A percentile compares a stretch with the other conserved stretches of the same genome.
phyloP scores from a whole-genome alignment of 2,113 vertebrate species.

The Paramormyrops kingsleyae region DNA sequence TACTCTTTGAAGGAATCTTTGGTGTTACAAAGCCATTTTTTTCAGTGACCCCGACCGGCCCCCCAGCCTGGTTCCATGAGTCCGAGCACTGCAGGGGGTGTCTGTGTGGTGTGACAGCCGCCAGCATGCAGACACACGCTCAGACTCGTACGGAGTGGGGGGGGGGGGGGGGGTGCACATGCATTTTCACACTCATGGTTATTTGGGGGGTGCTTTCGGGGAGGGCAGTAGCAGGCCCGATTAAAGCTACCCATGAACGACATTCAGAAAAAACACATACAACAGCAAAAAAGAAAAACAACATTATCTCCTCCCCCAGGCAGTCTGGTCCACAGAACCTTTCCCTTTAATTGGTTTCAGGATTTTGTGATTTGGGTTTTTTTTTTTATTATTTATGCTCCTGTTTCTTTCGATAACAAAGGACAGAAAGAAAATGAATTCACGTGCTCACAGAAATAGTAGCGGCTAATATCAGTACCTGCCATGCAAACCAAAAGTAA shows the following conservation, averaged over 20 bases:
- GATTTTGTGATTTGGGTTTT: conserved; percentile 38
- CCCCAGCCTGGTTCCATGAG: background rate
- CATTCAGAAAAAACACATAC: background rate
- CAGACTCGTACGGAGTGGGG: background rate
- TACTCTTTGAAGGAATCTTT: background rate
- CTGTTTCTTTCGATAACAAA: conserved; percentile 39
- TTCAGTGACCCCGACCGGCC: background rate
- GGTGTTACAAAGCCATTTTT: background rate
- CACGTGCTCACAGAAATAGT: conserved; percentile 43
- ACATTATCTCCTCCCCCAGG: conserved; percentile 41
- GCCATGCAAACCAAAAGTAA: background rate
- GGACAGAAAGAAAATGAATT: conserved; percentile 49
- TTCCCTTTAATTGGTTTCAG: conserved; percentile 53
- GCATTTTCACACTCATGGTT: background rate
- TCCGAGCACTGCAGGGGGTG: background rate
- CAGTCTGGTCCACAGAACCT: conserved; percentile 36
- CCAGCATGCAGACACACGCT: background rate
- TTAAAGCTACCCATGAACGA: conserved; percentile 36
- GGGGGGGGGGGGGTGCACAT: background rate
- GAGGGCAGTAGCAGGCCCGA: background rate
- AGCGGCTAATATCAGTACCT: conserved; percentile 13
- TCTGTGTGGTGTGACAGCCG: background rate
- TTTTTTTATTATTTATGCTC: conserved; percentile 50
- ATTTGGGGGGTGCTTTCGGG: background rate
- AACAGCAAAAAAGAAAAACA: conserved; percentile 15